Evolutionary conservation across 2,888 invertebrate species (phyloP).

Genomic region (Perizoma affinitatum): DNA sequence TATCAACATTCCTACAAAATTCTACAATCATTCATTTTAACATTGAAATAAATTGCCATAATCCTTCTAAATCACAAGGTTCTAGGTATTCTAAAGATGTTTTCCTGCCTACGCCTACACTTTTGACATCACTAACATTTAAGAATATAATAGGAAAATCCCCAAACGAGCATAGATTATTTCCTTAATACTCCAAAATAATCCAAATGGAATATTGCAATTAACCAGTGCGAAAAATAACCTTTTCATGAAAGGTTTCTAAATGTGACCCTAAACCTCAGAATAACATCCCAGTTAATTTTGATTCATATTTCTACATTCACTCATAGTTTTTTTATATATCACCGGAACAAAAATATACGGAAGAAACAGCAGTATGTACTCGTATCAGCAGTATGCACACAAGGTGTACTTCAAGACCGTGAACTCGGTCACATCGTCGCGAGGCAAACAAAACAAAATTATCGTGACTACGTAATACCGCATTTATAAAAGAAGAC

Average conservation of each 20-base stretch:
- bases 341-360: conserved; percentile 47
- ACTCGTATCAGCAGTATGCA: conserved; percentile 30
- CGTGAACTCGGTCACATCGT: conserved; percentile 53
- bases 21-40: conserved; percentile 3
- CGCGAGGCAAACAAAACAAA: conserved; percentile 45
- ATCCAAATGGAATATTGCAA: not conserved
- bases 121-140: conserved; percentile 16
- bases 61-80: conserved; percentile 3
- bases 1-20: conserved; percentile 31
- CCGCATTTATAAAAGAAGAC: conserved; percentile 26
- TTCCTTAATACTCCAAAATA: too few species aligned
- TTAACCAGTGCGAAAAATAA: not conserved
- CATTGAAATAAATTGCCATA: conserved; percentile 10
- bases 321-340: conserved; percentile 20
- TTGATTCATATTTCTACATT: conserved; percentile 17
- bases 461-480: conserved; percentile 44
- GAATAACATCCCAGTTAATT: conserved; percentile 3
- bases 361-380: conserved; percentile 39
- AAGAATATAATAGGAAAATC: not conserved
- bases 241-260: too few species aligned
- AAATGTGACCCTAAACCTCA: too few species aligned
- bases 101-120: conserved; percentile 17
- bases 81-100: conserved; percentile 33
- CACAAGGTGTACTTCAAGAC: conserved; percentile 42
- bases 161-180: too few species aligned